Evolutionary conservation across 2,888 invertebrate species (phyloP), one percentile per base, ranked within the genome.

Genomic region (Cheilosia impressa): DNA sequence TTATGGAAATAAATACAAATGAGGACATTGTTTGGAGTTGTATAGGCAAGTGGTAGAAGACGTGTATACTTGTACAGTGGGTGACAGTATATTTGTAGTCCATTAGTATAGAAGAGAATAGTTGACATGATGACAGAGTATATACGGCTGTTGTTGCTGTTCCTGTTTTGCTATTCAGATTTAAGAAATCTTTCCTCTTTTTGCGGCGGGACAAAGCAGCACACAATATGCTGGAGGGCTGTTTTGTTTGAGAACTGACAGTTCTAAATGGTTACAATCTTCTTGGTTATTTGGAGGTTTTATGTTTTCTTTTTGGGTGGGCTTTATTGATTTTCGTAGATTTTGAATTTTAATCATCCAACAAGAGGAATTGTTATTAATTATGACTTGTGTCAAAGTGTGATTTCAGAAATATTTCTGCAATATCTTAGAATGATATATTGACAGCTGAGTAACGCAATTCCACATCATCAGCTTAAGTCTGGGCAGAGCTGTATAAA

Each of bases 1-100:
- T 77, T 68, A 79, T 79, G 73, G 79, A 84, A 84, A 84, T 84
- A 84, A 84, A 84, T 75, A 84, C 83, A 84, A 84, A 84, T 84
- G 79, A 84, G 79, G 75, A 79, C 71, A 82, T 82, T 76, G 63
- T 75, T 69, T 62, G 62, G 66, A 43, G 76, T 24, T 38, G 27
- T 38, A 63, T 38, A 47, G 41, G 13, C 22, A 13, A 38, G 43
- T 53, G 60, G 24, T 13, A 34, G 19, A 22, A 31, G 17, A 34
- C 38, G 1, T 24, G 31, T 17, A 34, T 53, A 34, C 24, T 13
- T 52, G 22, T 58, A 60, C 50, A 57, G 65, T 73, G 52, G 57
- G 58, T 58, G 68, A 69, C 81, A 76, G 63, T 81, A 65, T 81
- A 65, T 81, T 81, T 81, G 81, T 76, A 78, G 79, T 84, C 58